Percentiles rank a stretch among this genome's conserved stretches.
These are phyloP conservation scores for Furcifer pardalis DNA, from an alignment of 2,797 vertebrate species.

Conservation along the genomic window DNA sequence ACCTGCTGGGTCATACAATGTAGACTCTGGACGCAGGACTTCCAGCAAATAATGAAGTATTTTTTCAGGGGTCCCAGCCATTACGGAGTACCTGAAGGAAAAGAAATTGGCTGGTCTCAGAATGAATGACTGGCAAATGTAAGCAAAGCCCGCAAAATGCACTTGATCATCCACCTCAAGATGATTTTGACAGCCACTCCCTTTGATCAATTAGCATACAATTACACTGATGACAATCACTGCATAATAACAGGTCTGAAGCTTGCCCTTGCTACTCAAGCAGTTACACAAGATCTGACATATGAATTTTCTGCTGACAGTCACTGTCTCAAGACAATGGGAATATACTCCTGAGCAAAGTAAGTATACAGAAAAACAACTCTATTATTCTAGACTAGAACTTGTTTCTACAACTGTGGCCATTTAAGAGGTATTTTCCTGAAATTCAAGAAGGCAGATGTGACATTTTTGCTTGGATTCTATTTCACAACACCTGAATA, in stretches of 20 bases:
- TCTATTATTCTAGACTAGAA: not conserved
- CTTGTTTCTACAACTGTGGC: not conserved
- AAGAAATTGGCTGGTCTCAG: accelerated
- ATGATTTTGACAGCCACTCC: not conserved
- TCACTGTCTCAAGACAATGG: no score
- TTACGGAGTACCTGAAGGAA: slow-evolving; percentile 86
- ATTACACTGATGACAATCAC: not conserved
- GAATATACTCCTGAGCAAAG: not conserved
- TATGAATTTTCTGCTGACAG: not conserved
- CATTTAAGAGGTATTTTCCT: not conserved
- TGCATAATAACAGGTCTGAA: not conserved
- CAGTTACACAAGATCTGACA: not conserved
- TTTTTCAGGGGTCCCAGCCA: slow-evolving; percentile 96
- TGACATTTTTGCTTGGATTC: not conserved
- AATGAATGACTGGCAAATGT: not conserved
- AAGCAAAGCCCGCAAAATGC: not conserved
- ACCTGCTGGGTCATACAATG: slow-evolving; percentile 86
- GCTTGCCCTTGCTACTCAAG: not conserved
- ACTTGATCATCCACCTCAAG: not conserved
- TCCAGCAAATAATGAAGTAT: slow-evolving; percentile 94
- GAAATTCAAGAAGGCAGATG: not conserved
- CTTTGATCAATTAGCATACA: not conserved
- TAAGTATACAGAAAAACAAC: not conserved
- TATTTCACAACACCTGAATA: not conserved
- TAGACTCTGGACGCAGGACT: slow-evolving; percentile 86